Evolutionary conservation across 1,140 invertebrate species (phyloP).

Genomic region (Caenorhabditis briggsae): DNA sequence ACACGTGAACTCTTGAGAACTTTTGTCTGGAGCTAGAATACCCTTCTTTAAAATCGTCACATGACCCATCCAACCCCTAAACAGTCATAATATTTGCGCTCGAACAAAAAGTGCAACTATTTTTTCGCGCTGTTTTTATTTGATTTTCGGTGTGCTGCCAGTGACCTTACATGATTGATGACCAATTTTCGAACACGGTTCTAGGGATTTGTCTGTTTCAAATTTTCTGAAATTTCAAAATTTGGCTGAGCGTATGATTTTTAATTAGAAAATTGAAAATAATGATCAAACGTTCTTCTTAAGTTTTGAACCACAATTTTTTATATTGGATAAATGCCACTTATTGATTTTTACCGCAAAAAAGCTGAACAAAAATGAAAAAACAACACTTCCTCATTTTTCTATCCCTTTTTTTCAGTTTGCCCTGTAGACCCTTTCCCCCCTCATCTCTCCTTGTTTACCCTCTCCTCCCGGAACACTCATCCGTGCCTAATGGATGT

Average conservation of each 20-base stretch:
- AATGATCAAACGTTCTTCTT: too few relatives aligned
- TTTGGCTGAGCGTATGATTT: too few relatives aligned
- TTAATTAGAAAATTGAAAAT: too few relatives aligned
- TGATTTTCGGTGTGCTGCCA: not conserved
- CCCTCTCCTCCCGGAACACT: not conserved
- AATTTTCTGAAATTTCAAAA: too few relatives aligned
- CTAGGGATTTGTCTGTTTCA: too few relatives aligned
- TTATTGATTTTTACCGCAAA: too few relatives aligned
- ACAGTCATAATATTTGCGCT: conserved; percentile 8
- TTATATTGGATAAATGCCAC: too few relatives aligned
- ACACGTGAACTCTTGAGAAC: not conserved
- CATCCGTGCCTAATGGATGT: conserved; percentile 36
- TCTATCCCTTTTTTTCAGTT: not conserved
- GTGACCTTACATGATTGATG: too few relatives aligned
- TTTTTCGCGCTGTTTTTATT: conserved; percentile 15
- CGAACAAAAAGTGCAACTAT: not conserved
- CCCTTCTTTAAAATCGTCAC: not conserved
- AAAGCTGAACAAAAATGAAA: not conserved
- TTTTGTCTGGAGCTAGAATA: too few relatives aligned
- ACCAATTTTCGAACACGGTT: too few relatives aligned
- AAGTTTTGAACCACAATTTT: not conserved
- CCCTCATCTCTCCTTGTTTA: not conserved
- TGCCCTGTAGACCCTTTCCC: not conserved
- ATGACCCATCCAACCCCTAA: not conserved
- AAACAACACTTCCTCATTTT: not conserved